Percentiles rank a stretch among this genome's conserved stretches.
Conservation (phyloP, 2,888 invertebrate species). For the Cantharis rufa region DNA sequence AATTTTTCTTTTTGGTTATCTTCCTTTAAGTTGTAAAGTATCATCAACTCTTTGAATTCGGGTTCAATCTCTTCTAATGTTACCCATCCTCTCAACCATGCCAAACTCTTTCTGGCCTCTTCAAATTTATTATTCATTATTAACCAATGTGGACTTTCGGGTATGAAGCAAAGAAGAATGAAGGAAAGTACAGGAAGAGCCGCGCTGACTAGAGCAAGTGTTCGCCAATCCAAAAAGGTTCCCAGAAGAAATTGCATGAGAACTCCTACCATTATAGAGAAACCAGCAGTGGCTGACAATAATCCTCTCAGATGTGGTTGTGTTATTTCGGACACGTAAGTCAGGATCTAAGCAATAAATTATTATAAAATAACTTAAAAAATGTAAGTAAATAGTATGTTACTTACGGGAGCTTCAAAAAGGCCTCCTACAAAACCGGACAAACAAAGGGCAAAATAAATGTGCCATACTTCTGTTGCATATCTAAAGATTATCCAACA, state of each 20-base stretch:
- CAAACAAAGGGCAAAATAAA: constrained; percentile 72
- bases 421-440: constrained; percentile 79
- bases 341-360: constrained; percentile 64
- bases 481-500: constrained; percentile 78
- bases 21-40: constrained; percentile 7
- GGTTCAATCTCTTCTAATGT: constrained; percentile 62
- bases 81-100: constrained; percentile 83
- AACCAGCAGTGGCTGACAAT: constrained; percentile 73
- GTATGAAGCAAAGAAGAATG: constrained; percentile 69
- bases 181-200: constrained; percentile 68
- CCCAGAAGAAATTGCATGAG: constrained; percentile 78
- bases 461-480: constrained; percentile 63
- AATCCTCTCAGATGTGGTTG: constrained; percentile 78
- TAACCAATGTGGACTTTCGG: constrained; percentile 83
- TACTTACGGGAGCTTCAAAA: constrained; percentile 77
- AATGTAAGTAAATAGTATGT: background rate
- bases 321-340: constrained; percentile 83
- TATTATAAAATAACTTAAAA: background rate
- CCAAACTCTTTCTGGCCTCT: constrained; percentile 71
- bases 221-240: constrained; percentile 71
- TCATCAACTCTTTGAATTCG: constrained; percentile 62
- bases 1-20: constrained; percentile 22
- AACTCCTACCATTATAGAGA: constrained; percentile 75
- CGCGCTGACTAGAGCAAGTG: constrained; percentile 71
- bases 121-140: constrained; percentile 67